phyloP scores from a whole-genome alignment of 2,797 vertebrate genomes.

The Bucorvus abyssinicus region DNA sequence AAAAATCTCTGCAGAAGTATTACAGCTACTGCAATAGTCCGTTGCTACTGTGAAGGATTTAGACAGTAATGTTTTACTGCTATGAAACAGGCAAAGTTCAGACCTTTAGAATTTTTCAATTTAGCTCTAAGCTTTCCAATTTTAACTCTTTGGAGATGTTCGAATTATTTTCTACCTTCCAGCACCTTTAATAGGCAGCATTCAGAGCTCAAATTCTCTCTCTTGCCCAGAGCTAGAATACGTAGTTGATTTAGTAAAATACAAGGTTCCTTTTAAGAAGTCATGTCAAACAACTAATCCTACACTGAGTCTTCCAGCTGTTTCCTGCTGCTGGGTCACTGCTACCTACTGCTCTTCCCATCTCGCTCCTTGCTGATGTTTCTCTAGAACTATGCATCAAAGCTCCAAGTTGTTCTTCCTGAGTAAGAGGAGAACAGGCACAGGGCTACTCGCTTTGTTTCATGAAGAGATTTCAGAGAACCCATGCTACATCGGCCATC shows the following conservation, averaged over 20 bases:
- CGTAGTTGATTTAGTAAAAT: not conserved
- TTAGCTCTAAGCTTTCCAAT: not conserved
- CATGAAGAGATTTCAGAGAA: not conserved
- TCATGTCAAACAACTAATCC: not conserved
- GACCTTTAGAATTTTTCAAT: not conserved
- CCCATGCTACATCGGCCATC: not conserved
- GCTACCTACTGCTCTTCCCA: not conserved
- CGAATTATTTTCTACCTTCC: not conserved
- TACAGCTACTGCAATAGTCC: not conserved
- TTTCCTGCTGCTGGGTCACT: not conserved
- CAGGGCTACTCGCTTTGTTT: not conserved
- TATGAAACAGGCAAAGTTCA: not conserved
- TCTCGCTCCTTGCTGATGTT: not conserved
- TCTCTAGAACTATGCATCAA: not conserved
- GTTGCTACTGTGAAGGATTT: not conserved
- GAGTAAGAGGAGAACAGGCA: not conserved
- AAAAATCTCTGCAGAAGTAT: not conserved
- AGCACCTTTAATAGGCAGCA: not conserved
- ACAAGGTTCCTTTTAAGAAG: not conserved
- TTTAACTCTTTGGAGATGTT: not conserved
- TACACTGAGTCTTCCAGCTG: not conserved
- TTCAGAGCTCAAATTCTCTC: not conserved
- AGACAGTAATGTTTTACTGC: not conserved
- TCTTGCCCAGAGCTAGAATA: not conserved
- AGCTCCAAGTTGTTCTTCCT: not conserved